A percentile compares a stretch with the other conserved stretches of the same genome.
Evolutionary conservation across 2,113 vertebrate genomes (phyloP).

Genomic region (Agelaius tricolor): DNA sequence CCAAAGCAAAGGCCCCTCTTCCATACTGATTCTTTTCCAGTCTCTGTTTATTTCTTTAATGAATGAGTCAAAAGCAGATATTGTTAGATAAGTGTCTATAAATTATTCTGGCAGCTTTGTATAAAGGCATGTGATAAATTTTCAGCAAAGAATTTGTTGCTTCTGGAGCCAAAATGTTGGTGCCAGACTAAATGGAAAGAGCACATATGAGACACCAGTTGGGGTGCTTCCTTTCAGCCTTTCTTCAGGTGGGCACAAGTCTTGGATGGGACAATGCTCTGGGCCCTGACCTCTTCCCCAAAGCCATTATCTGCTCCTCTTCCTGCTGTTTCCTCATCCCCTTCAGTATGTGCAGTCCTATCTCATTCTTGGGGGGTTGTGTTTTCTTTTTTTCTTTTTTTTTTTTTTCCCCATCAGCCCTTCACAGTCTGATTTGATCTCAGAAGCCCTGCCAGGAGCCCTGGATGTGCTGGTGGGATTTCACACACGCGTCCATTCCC

Average conservation of each 20-base stretch:
- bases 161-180: neutral
- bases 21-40: neutral
- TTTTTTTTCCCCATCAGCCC: neutral
- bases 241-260: neutral
- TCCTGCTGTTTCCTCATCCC: neutral
- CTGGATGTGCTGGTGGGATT: neutral
- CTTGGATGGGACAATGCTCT: accelerated
- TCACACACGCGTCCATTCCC: accelerated
- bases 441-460: neutral
- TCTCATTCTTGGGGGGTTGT: neutral
- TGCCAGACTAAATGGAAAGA: neutral
- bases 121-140: slow-evolving; percentile 28
- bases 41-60: slow-evolving; percentile 37
- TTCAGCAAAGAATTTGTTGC: neutral
- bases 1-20: neutral
- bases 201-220: neutral
- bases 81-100: slow-evolving; percentile 44
- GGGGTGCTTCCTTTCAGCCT: neutral
- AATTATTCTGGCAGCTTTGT: slow-evolving; percentile 43
- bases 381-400: neutral
- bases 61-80: slow-evolving; percentile 32
- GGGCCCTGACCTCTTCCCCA: neutral
- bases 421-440: neutral
- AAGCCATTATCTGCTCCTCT: neutral
- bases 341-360: neutral